Percentiles rank a stretch among this genome's conserved stretches.
phyloP scores from a whole-genome alignment of 2,797 vertebrate species.

The Odontamblyopus lacepedii region DNA sequence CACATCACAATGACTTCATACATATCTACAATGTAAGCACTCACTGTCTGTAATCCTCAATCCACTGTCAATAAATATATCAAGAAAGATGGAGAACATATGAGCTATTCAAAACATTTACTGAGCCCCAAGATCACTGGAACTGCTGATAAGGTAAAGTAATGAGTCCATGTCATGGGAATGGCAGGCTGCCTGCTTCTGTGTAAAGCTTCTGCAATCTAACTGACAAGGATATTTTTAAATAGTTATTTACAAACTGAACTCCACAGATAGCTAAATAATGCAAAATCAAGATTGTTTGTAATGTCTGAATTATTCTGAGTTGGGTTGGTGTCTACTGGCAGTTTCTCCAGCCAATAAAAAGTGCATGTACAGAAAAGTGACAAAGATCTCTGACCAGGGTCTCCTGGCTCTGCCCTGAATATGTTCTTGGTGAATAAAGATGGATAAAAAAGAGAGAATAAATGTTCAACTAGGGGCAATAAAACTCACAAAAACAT shows the following conservation, averaged over 20 bases:
- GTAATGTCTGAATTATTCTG: background rate
- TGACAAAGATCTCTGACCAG: background rate
- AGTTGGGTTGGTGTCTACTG: background rate
- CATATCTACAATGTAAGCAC: conserved; percentile 11
- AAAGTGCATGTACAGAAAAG: background rate
- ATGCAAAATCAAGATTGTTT: background rate
- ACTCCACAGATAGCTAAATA: background rate
- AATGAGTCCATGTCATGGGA: conserved; percentile 37
- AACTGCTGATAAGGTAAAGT: conserved; percentile 25
- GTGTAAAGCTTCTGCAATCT: background rate
- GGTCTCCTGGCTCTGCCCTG: no score
- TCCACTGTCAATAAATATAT: conserved; percentile 32
- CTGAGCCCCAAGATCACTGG: conserved; percentile 27
- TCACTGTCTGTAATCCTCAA: conserved; percentile 25
- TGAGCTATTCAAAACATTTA: conserved; percentile 25
- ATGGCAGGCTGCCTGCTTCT: conserved; percentile 11
- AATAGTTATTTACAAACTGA: background rate
- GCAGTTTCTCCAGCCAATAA: background rate
- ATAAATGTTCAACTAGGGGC: background rate
- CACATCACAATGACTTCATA: conserved; percentile 23
- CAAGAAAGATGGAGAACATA: conserved; percentile 19
- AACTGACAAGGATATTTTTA: background rate
- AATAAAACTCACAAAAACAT: background rate
- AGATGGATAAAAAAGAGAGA: background rate
- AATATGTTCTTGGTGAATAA: background rate